Conservation (phyloP, 1,140 invertebrate species). For the Hycleus cichorii region DNA sequence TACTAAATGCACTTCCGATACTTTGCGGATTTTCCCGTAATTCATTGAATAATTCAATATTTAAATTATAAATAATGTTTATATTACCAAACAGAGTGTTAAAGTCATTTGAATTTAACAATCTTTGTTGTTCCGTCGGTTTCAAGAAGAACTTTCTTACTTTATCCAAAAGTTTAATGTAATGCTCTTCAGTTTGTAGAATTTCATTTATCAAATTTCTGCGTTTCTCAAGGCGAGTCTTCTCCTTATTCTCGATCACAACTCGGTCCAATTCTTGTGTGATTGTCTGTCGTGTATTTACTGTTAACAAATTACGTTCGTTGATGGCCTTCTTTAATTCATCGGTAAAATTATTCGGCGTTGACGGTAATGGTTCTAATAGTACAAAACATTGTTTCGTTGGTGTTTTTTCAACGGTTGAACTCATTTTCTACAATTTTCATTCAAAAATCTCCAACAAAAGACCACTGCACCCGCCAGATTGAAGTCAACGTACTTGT, state of each 20-base stretch:
- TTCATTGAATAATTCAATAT: slow-evolving; percentile 57
- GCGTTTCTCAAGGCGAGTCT: slow-evolving; percentile 44
- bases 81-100: slow-evolving; percentile 62
- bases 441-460: too few species aligned
- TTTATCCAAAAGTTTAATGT: slow-evolving; percentile 59
- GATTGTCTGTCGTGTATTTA: slow-evolving; percentile 51
- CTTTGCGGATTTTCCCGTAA: slow-evolving; percentile 53
- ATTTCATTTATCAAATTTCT: slow-evolving; percentile 57
- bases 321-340: slow-evolving; percentile 53
- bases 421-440: too few species aligned
- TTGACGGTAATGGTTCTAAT: slow-evolving; percentile 3
- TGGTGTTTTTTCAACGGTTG: too few species aligned
- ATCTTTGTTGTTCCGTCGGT: slow-evolving; percentile 52
- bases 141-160: slow-evolving; percentile 63
- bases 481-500: too few species aligned
- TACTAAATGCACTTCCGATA: slow-evolving; percentile 58
- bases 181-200: slow-evolving; percentile 62
- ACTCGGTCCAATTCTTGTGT: slow-evolving; percentile 46
- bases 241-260: slow-evolving; percentile 40
- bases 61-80: slow-evolving; percentile 63
- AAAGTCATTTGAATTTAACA: slow-evolving; percentile 46
- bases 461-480: too few species aligned
- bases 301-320: slow-evolving; percentile 55
- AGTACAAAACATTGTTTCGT: too few species aligned
- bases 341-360: slow-evolving; percentile 46